Evolutionary conservation across 2,888 invertebrate genomes (phyloP), one percentile per base, ranked within the genome.

Genomic region (Lasioglossum oenotherae): DNA sequence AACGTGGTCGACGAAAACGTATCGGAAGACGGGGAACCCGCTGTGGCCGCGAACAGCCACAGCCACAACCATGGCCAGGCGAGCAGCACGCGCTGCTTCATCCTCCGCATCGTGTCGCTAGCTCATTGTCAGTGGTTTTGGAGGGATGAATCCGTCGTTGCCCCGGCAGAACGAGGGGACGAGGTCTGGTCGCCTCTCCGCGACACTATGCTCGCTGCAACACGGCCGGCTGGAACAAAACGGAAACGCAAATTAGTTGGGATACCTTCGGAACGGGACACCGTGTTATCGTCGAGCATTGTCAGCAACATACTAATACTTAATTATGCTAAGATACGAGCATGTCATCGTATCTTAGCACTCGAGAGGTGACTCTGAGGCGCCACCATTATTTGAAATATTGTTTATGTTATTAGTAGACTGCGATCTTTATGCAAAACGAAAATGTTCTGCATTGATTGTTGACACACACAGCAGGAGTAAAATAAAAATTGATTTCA

Each of bases 31-130:
- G 92, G 89, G 46, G 92, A 91, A 80, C 92, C 93, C 85, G 93
- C 92, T 81, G 92, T 93, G 90, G 94, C 92, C 86, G 92, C 93
- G 84, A 94, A 92, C 85, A 94, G 91, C 94, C 94, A 94, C 88
- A 95, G 92, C 94, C 94, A 94, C 81, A 94, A 92, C 94, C 94
- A 95, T 90, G 93, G 94, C 94, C 94, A 94, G 87, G 91, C 92
- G 86, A 93, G 94, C 92, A 93, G 92, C 93, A 89, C 91, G 88
- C 92, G 93, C 93, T 94, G 92, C 94, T 93, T 94, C 92, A 93
- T 93, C 93, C 92, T 93, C 92, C 92, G 88, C 94, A 94, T 93
- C 90, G 87, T 93, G 91, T 92, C 92, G 95, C 95, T 95, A 95
- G 94, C 95, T 95, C 95, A 95, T 95, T 90, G 91, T 94, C 87